Evolutionary conservation across 2,797 vertebrate species (phyloP).

Genomic region (Champsocephalus gunnari): DNA sequence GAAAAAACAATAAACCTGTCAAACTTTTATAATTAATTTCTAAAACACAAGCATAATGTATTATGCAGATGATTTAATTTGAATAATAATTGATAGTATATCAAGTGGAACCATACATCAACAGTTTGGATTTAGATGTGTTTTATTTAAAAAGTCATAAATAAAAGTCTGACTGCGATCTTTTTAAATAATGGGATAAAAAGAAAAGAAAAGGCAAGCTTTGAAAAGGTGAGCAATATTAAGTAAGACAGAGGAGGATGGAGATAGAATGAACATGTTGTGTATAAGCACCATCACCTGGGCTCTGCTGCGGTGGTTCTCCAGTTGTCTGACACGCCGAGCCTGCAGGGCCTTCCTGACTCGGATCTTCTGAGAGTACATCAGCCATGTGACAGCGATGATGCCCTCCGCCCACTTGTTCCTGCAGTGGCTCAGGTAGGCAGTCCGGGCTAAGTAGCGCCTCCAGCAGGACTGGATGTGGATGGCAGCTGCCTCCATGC

Average conservation of each 20-base stretch:
- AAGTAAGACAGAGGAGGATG: conserved; percentile 8
- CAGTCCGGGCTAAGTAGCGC: conserved; percentile 66
- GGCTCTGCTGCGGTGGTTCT: conserved; percentile 89
- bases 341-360: conserved; percentile 85
- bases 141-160: conserved; percentile 5
- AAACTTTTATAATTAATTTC: not conserved
- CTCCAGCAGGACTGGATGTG: conserved; percentile 88
- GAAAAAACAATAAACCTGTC: not conserved
- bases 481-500: conserved; percentile 75
- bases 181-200: not conserved
- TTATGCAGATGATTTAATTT: not conserved
- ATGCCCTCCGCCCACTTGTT: conserved; percentile 87
- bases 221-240: not conserved
- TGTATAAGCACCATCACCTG: conserved; percentile 83
- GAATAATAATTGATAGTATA: not conserved
- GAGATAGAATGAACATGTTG: not conserved
- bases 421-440: conserved; percentile 74
- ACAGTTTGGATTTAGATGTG: not conserved
- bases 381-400: conserved; percentile 84
- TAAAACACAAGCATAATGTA: not conserved
- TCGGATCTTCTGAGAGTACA: conserved; percentile 70
- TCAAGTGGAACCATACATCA: not conserved
- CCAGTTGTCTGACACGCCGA: conserved; percentile 86
- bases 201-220: not conserved
- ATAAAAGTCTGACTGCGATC: conserved; percentile 3